Percentiles rank a stretch among this genome's conserved stretches.
Evolutionary conservation across 2,888 invertebrate species (phyloP).

Genomic region (Tenthredo mesomela): DNA sequence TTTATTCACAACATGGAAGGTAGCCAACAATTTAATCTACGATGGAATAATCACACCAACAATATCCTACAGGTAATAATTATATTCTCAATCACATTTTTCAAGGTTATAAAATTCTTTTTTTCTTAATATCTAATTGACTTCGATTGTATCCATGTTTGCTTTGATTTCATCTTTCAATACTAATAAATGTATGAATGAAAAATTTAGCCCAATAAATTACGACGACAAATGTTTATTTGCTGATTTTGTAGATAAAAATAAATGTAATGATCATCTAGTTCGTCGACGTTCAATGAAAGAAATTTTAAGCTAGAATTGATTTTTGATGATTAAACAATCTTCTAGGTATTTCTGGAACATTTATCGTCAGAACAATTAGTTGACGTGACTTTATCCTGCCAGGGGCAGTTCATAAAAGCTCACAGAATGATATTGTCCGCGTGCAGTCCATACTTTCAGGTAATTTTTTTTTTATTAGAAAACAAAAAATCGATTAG

Average conservation of each 20-base stretch:
- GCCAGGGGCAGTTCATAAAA: conserved; percentile 78
- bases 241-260: neutral
- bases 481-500: neutral
- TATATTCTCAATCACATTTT: neutral
- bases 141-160: neutral
- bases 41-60: conserved; percentile 79
- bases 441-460: conserved; percentile 79
- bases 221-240: neutral
- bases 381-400: conserved; percentile 79
- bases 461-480: conserved; percentile 68
- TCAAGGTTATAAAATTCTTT: neutral
- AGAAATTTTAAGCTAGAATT: neutral
- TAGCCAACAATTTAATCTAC: conserved; percentile 77
- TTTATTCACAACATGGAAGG: conserved; percentile 58
- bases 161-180: neutral
- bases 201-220: neutral
- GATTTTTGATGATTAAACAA: neutral
- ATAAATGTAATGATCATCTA: neutral
- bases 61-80: conserved; percentile 76
- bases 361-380: conserved; percentile 76
- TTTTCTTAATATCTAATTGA: neutral
- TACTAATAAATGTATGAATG: neutral
- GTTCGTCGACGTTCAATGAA: neutral
- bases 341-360: conserved; percentile 75
- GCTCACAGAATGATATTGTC: conserved; percentile 80